These are phyloP conservation scores for Montipora efflorescens DNA, from an alignment of 64 coral and sea anemone species.

Conservation along the genomic window DNA sequence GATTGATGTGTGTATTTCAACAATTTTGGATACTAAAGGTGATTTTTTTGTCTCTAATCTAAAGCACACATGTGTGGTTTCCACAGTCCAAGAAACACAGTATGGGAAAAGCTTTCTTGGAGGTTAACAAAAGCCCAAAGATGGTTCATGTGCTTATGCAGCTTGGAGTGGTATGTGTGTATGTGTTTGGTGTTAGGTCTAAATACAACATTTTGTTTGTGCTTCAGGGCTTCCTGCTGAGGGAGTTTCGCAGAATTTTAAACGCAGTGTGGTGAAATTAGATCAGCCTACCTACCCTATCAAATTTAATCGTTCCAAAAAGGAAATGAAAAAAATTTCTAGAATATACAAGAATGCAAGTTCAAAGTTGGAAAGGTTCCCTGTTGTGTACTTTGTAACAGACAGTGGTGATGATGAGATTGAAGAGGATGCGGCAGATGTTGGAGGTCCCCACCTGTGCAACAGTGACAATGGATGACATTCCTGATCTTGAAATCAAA, in stretches of 20 bases:
- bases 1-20: constrained; percentile 9
- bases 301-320: constrained; percentile 42
- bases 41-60: not conserved
- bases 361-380: constrained; percentile 13
- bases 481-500: constrained; percentile 9
- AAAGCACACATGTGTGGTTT: no score
- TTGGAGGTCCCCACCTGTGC: constrained; percentile 5
- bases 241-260: not conserved
- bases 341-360: constrained; percentile 29
- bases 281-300: constrained; percentile 44
- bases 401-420: constrained; percentile 11
- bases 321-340: not conserved
- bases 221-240: not conserved
- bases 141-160: constrained; percentile 14
- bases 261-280: constrained; percentile 31
- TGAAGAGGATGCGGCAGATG: constrained; percentile 55
- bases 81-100: no score
- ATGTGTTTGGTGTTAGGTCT: not conserved
- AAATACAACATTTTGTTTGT: not conserved
- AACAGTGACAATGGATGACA: not conserved
- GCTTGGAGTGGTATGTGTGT: constrained; percentile 3
- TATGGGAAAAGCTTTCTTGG: not conserved
- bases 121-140: not conserved
- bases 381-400: constrained; percentile 42
- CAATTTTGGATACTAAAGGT: constrained; percentile 13